phyloP scores from a whole-genome alignment of 2,113 vertebrate genomes.

The Cyanoramphus novaezelandiae region DNA sequence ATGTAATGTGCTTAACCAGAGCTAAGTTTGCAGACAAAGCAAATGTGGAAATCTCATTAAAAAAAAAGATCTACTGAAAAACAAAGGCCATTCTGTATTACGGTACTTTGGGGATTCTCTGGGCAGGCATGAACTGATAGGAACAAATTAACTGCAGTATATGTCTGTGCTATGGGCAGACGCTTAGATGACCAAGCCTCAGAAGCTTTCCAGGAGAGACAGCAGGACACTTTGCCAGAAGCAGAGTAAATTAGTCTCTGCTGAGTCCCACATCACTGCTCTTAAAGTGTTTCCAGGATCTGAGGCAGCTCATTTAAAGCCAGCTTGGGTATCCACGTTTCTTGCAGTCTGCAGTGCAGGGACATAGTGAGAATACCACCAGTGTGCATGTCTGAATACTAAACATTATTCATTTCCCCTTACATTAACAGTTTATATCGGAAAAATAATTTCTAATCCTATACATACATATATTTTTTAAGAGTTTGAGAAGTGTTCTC shows the following conservation, averaged over 20 bases:
- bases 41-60: conserved; percentile 39
- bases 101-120: background rate
- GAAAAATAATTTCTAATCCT: background rate
- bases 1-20: background rate
- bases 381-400: background rate
- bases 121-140: conserved; percentile 2
- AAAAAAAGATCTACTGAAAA: background rate
- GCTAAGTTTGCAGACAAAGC: conserved; percentile 11
- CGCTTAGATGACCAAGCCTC: background rate
- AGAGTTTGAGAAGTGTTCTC: background rate
- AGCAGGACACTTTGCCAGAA: conserved; percentile 23
- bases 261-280: background rate
- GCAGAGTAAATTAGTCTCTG: conserved; percentile 27
- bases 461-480: background rate
- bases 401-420: background rate
- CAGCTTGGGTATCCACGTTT: background rate
- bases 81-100: background rate
- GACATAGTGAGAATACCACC: background rate
- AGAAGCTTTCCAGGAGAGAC: conserved; percentile 5
- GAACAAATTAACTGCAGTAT: conserved; percentile 3
- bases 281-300: conserved; percentile 17
- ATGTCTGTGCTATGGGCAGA: background rate
- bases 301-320: conserved; percentile 5
- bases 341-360: background rate
- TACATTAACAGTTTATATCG: background rate